A percentile compares a stretch with the other conserved stretches of the same genome.
phyloP scores from a whole-genome alignment of 2,888 invertebrate species.

The Eupithecia subfuscata region DNA sequence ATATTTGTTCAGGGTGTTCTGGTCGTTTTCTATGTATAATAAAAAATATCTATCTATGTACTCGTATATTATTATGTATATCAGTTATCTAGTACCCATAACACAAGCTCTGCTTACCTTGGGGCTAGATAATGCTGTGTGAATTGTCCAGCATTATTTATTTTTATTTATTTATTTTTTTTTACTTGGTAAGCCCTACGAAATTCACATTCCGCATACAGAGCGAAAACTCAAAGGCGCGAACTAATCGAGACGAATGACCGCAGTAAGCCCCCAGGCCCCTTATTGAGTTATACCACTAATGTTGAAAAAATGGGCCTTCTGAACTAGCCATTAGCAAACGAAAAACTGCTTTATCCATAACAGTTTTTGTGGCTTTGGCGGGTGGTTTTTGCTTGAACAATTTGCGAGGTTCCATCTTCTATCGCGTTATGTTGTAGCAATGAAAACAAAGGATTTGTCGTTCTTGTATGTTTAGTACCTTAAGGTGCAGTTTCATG shows the following conservation, averaged over 20 bases:
- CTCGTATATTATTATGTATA: too few species aligned
- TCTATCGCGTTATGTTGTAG: background rate
- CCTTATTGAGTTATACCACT: slow-evolving; percentile 56
- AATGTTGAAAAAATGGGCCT: slow-evolving; percentile 36
- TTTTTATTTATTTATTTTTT: too few species aligned
- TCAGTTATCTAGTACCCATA: too few species aligned
- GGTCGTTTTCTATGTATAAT: too few species aligned
- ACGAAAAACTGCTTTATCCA: slow-evolving; percentile 11
- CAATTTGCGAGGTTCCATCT: background rate
- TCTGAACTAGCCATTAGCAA: slow-evolving; percentile 13
- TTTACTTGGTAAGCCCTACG: background rate
- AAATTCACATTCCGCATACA: slow-evolving; percentile 38
- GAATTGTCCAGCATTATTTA: too few species aligned
- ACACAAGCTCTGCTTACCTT: too few species aligned
- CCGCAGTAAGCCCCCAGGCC: slow-evolving; percentile 45
- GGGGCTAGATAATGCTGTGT: too few species aligned
- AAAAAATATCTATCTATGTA: too few species aligned
- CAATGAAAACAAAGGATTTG: background rate
- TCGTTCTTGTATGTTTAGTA: background rate
- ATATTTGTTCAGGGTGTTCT: too few species aligned
- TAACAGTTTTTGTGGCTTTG: slow-evolving; percentile 8
- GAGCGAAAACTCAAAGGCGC: slow-evolving; percentile 47
- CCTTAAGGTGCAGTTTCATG: background rate
- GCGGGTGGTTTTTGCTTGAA: slow-evolving; percentile 4
- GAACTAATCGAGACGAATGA: slow-evolving; percentile 62